Percentiles rank a stretch among this genome's conserved stretches.
These are phyloP conservation scores for Spizaetus ornatus DNA, from an alignment of 2,113 vertebrate genomes.

Conservation along the genomic window DNA sequence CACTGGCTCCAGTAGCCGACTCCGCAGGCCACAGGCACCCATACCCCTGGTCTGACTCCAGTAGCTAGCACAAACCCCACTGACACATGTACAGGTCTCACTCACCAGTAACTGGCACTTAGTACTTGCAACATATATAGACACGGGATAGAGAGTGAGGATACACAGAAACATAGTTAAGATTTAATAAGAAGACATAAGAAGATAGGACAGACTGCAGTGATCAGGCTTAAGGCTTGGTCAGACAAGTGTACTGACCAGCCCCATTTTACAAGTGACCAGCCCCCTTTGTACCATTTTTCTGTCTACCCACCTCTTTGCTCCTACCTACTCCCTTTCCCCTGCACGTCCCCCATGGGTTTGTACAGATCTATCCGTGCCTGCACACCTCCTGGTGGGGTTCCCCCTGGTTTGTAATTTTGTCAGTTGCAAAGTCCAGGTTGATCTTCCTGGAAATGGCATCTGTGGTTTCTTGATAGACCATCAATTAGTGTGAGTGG, in stretches of 20 bases:
- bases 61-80: neutral
- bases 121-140: neutral
- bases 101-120: neutral
- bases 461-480: neutral
- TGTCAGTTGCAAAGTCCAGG: neutral
- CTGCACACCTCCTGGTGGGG: neutral
- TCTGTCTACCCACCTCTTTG: neutral
- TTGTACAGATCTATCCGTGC: neutral
- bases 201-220: neutral
- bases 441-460: neutral
- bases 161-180: neutral
- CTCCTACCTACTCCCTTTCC: neutral
- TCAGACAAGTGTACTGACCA: neutral
- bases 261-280: neutral
- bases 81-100: neutral
- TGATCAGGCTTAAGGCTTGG: neutral
- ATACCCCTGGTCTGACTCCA: neutral
- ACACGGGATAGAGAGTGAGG: rapidly evolving
- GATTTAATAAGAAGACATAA: neutral
- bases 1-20: neutral
- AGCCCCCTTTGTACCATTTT: neutral
- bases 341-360: rapidly evolving
- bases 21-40: neutral
- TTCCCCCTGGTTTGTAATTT: neutral
- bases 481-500: neutral